phyloP scores from a whole-genome alignment of 2,888 invertebrate species.

The Athetis lepigone region DNA sequence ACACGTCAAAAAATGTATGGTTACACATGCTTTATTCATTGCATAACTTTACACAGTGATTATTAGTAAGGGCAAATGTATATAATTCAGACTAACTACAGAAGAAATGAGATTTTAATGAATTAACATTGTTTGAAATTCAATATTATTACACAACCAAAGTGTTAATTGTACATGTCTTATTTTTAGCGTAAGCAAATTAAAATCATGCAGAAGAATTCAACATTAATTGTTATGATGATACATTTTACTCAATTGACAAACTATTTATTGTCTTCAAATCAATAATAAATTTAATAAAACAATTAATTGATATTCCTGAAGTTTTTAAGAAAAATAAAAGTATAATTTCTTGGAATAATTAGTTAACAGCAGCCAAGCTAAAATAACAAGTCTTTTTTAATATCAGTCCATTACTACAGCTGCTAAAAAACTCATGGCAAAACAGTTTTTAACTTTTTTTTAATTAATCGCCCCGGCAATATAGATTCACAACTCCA shows the following conservation, averaged over 20 bases:
- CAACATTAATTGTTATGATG: too few relatives aligned
- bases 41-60: too few relatives aligned
- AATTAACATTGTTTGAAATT: neutral
- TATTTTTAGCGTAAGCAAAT: slow-evolving; percentile 6
- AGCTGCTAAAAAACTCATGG: neutral
- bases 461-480: neutral
- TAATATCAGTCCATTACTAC: slow-evolving; percentile 1
- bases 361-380: slow-evolving; percentile 17
- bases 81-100: slow-evolving; percentile 19
- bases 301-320: too few relatives aligned
- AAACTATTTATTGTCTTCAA: too few relatives aligned
- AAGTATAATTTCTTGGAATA: too few relatives aligned
- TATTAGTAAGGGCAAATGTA: too few relatives aligned
- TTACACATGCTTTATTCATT: too few relatives aligned
- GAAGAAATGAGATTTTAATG: slow-evolving; percentile 6
- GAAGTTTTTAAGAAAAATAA: too few relatives aligned
- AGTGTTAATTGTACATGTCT: slow-evolving; percentile 1
- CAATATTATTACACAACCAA: slow-evolving; percentile 37
- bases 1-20: too few relatives aligned
- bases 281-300: too few relatives aligned
- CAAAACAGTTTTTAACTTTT: neutral
- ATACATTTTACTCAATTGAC: too few relatives aligned
- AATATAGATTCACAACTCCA: neutral
- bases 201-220: too few relatives aligned
- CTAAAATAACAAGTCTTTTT: slow-evolving; percentile 13